Evolutionary conservation across 2,888 invertebrate genomes (phyloP), one percentile per base, ranked within the genome.

Genomic region (Trisateles emortualis): DNA sequence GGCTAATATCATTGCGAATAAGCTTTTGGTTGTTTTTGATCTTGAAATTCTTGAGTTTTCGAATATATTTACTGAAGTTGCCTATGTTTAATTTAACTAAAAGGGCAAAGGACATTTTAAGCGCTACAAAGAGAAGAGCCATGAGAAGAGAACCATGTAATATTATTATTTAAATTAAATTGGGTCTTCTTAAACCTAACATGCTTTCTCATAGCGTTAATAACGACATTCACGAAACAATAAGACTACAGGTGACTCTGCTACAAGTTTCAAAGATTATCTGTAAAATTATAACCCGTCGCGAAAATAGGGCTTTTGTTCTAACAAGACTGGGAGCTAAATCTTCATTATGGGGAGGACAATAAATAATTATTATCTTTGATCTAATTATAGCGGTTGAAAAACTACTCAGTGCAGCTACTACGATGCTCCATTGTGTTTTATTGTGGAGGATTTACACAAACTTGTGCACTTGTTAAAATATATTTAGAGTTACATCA

Each of bases 271-370:
- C 68, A 52, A 52, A 83, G 80, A 83, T 85, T 86, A 88, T 88
- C 86, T 87, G 66, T 72, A 68, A 81, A 87, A 85, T 86, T 84
- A 87, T 84, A 84, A 83, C 79, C 81, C 74, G 66, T 74, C 79
- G 70, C 59, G 71, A 72, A 78, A 79, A 79, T 75, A 73, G 71
- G 68, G 75, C 77, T 79, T 86, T 87, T 86, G 84, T 86, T 83
- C 70, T 73, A 65, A 68, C 76, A 74, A 73, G 74, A 74, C 78
- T 78, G 78, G 77, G 58, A 83, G 81, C 83, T 90, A 88, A 90
- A 89, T 90, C 90, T 92, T 91, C 90, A 90, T 90, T 90, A 90
- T 64, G 69, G 75, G 61, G 69, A 63, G 56, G 62, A 62, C 84
- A 69, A 83, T 90, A 88, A 86, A 86, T 90, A 81, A 79, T 79